Evolutionary conservation across 2,888 invertebrate genomes (phyloP).

Genomic region (Ectemnius continuus): DNA sequence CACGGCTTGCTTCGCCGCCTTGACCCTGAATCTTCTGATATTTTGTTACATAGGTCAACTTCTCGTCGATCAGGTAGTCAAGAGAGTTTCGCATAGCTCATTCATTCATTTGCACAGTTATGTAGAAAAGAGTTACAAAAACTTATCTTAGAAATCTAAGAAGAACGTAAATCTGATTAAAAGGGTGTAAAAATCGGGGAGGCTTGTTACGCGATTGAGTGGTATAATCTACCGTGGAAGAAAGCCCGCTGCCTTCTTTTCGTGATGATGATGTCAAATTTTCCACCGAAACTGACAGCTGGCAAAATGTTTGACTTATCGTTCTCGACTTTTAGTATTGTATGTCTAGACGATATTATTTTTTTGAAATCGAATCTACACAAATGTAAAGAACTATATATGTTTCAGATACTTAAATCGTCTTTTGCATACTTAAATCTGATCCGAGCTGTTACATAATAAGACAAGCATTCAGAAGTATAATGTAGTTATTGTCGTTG

Average conservation of each 20-base stretch:
- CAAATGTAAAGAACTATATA: too few species aligned
- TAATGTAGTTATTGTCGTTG: too few species aligned
- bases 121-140: background rate
- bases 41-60: constrained; percentile 61
- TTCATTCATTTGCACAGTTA: background rate
- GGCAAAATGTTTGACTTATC: constrained; percentile 56
- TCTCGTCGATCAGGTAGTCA: constrained; percentile 55
- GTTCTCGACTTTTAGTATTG: constrained; percentile 55
- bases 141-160: too few species aligned
- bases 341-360: constrained; percentile 34
- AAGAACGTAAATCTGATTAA: background rate
- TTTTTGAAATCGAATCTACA: too few species aligned
- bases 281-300: constrained; percentile 56
- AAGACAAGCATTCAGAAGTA: too few species aligned
- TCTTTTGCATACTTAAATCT: too few species aligned
- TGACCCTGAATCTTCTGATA: constrained; percentile 53
- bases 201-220: constrained; percentile 53
- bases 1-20: constrained; percentile 33
- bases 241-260: constrained; percentile 47
- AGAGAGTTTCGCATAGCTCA: too few species aligned
- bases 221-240: constrained; percentile 56
- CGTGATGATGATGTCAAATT: constrained; percentile 32
- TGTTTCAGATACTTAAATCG: too few species aligned
- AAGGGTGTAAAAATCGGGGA: background rate
- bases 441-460: too few species aligned